Evolutionary conservation across 2,797 vertebrate genomes (phyloP).

Genomic region (Hirundo rustica): DNA sequence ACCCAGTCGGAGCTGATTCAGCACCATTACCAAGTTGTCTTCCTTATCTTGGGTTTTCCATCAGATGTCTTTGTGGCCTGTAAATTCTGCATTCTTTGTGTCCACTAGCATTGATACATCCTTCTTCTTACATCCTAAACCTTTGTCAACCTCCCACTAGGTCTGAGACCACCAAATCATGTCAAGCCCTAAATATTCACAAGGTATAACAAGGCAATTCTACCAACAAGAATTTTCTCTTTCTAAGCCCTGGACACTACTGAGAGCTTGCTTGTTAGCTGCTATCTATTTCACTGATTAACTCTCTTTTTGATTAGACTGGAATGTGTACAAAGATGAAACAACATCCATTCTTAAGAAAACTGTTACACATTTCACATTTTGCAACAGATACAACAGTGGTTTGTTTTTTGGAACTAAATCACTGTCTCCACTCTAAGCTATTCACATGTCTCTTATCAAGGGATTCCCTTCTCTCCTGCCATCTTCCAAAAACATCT

Average conservation of each 20-base stretch:
- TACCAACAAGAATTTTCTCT: neutral
- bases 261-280: neutral
- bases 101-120: neutral
- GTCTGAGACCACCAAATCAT: neutral
- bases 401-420: neutral
- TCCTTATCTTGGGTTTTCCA: neutral
- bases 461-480: neutral
- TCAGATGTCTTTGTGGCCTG: neutral
- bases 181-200: neutral
- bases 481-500: fast-evolving
- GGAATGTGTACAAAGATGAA: neutral
- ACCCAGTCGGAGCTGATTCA: neutral
- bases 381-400: neutral
- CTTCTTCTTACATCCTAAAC: neutral
- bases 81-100: neutral
- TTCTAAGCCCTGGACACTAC: neutral
- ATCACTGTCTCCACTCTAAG: fast-evolving
- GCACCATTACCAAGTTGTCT: neutral
- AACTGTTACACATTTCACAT: neutral
- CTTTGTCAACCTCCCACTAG: neutral
- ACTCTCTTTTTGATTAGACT: neutral
- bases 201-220: neutral
- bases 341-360: neutral
- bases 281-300: neutral
- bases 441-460: neutral